Evolutionary conservation across 2,113 vertebrate genomes (phyloP), one percentile per base, ranked within the genome.

Genomic region (Todiramphus chloris): DNA sequence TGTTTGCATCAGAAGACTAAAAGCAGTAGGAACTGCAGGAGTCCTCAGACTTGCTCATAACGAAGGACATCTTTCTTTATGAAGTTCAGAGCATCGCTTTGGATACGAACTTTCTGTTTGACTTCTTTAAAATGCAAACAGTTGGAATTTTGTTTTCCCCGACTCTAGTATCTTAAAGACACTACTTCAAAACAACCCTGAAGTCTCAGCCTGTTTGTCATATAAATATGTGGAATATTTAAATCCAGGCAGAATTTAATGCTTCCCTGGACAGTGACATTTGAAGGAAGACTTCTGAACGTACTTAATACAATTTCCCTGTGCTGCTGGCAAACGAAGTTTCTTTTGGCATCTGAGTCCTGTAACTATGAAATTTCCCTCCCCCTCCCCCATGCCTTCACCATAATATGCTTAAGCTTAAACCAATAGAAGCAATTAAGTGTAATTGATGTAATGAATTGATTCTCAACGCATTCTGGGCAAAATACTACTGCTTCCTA

Each of bases 51-150:
- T 31, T 89, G n/a, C 59, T 50, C 1, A 1, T 78, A 35, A 21
- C 2, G 20, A 53, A 53, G 35, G 25, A 35, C 3, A 0, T 31
- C 0, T 5, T 69, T 83, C 9, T 43, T 66, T 37, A 0, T 75
- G 16, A 43, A 84, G 66, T 62, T 59, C 13, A 77, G 86, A 77
- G 59, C 63, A 59, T 58, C 33, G 5, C 2, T 41, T 86, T 41
- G 51, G 39, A n/a, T 37, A 28, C 3, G 16, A 59, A 16, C 37
- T 62, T 76, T 76, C 20, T 51, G 15, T n/a, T 30, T 21, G 30
- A 6, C 33, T 33, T 19, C 33, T 56, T 55, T 14, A 55, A 18
- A 25, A 14, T 33, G 53, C 44, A 25, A 10, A 11, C 33, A 30
- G 21, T 85, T 50, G 35, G 51, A 30, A 28, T 78, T 58, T 41